These are phyloP conservation scores for Catharus fuscescens DNA, from an alignment of 2,113 vertebrate genomes.

Conservation along the genomic window DNA sequence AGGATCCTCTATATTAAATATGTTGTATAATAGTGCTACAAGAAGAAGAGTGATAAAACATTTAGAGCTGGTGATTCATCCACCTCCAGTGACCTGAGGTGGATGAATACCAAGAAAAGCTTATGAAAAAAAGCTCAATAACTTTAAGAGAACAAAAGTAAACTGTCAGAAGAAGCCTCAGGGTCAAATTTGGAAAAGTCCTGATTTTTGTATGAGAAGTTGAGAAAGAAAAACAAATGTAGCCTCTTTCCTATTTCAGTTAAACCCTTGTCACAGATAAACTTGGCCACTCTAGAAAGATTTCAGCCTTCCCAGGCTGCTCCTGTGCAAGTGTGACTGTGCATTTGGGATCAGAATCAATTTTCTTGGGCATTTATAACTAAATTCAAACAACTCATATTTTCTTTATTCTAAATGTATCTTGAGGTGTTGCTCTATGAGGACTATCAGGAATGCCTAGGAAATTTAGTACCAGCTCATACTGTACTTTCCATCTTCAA, in stretches of 20 bases:
- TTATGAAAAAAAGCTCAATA: neutral
- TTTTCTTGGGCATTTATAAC: neutral
- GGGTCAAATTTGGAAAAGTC: neutral
- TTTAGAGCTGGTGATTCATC: neutral
- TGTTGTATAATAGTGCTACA: fast-evolving
- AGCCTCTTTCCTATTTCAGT: neutral
- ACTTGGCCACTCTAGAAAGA: neutral
- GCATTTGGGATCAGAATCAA: neutral
- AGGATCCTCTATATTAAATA: neutral
- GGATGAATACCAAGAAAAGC: neutral
- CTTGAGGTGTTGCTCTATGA: neutral
- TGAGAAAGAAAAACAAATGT: neutral
- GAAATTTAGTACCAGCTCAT: neutral
- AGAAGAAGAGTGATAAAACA: neutral
- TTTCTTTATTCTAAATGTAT: neutral
- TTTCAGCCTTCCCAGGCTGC: neutral
- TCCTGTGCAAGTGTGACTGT: neutral
- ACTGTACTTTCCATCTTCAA: neutral
- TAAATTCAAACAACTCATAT: neutral
- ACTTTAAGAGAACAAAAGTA: neutral
- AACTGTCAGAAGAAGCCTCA: neutral
- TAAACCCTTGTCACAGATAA: neutral
- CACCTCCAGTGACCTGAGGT: neutral
- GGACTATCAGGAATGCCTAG: neutral
- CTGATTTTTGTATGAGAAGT: neutral